Evolutionary conservation across 2,113 vertebrate genomes (phyloP), one percentile per base, ranked within the genome.

Genomic region (Sinocyclocheilus grahami): DNA sequence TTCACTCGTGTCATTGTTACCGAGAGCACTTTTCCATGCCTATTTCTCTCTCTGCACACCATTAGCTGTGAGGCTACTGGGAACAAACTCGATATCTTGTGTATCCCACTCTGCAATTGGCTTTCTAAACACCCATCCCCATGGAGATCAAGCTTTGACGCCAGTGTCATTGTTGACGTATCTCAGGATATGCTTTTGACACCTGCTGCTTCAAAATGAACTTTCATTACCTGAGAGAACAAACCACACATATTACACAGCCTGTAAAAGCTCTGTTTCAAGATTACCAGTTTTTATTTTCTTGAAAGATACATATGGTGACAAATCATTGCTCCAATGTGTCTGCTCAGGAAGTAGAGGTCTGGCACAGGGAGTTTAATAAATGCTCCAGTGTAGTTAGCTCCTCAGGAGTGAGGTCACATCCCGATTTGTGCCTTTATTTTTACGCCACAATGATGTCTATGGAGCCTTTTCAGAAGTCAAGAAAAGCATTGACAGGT

Each of bases 221-320:
- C 46, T 78, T 48, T 85, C 11, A 77, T 88, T 85, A 69, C 12
- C 12, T 42, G n/a, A 16, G 27, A 65, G 58, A 53, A 83, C 33
- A 78, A 24, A 63, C 53, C 2, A 71, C 4, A 58, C 14, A 12
- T 13, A 67, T 27, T 42, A 10, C 22, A 80, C 6, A 27, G 60
- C 11, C 58, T 81, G 30, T 13, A 46, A 81, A 69, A 11, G 11
- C 55, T 80, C 33, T 16, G 24, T 63, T 62, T 79, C 16, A 18
- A 78, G 24, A 78, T 60, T 1, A 80, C 12, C 55, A 80, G 10
- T 18, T n/a, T 81, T 46, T 55, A 5, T 55, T 27, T 60, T 81
- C 39, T 65, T 55, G 4, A 78, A 55, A 33, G 20, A 55, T 6
- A 55, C 12, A 79, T 22, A 9, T 39, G 8, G 16, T 22, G 16